Evolutionary conservation across 2,888 invertebrate genomes (phyloP), one percentile per base, ranked within the genome.

Genomic region (Drosophila stalkeri): DNA sequence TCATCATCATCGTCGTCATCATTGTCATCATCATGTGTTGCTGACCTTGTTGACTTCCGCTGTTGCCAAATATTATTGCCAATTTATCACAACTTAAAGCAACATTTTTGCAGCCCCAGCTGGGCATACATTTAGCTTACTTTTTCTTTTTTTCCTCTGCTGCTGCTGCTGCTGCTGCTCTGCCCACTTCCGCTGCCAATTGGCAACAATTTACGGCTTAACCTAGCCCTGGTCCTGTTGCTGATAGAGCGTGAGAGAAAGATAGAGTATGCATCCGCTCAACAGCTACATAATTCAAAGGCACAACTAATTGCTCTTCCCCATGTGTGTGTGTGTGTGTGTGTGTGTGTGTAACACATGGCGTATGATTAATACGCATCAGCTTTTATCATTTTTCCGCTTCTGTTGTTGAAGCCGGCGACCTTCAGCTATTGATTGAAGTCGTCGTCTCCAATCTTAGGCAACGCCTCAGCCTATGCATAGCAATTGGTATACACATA

Each of bases 31-130:
- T 27, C 27, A 27, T 27, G 27, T 27, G 27, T 27, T 47, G 41
- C 41, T 81, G 90, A 86, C 86, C 86, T 86, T 86, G 86, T 51
- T 62, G 66, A 75, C 77, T 87, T 86, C 87, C 86, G 89, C 70
- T 77, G 65, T 78, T 67, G 57, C 64, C 75, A 78, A 66, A 81
- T 82, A 77, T 82, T 80, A 84, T 84, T 77, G 86, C 86, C 77
- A 88, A 84, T 84, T 84, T 88, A 88, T 86, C 71, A 75, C 62
- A 62, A 64, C 71, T 80, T 71, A 67, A 67, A 62, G 77, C 73
- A 75, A 75, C 54, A 64, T 52, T 64, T 35, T 54, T 44, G 54
- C 35, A 31, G 16, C 27, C 56, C n/a, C 77, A 75, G 62, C 64
- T 66, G 78, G 61, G 54, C 63, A 64, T 68, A 67, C 33, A 20